A percentile compares a stretch with the other conserved stretches of the same genome.
These are phyloP conservation scores for Fratercula arctica DNA, from an alignment of 2,797 vertebrate species.

Conservation along the genomic window DNA sequence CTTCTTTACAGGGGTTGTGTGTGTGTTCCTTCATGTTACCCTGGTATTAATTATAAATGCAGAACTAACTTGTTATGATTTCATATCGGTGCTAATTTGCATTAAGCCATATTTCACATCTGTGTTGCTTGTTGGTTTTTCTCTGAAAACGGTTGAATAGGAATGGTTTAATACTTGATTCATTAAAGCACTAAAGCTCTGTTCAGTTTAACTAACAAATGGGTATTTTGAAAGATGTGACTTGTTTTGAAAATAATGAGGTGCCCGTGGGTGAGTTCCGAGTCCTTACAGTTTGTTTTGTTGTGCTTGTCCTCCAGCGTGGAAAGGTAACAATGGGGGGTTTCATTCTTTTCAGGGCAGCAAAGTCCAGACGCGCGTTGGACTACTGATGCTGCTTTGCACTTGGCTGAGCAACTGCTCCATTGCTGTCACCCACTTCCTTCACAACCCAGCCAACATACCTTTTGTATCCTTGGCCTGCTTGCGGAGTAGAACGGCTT, in stretches of 20 bases:
- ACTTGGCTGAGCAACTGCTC: conserved; percentile 98
- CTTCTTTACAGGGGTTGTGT: neutral
- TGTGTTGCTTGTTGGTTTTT: conserved; percentile 8
- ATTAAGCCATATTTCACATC: neutral
- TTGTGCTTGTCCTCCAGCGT: neutral
- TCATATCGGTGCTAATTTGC: neutral
- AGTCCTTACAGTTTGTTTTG: neutral
- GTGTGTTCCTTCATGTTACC: neutral
- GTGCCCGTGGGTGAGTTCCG: neutral
- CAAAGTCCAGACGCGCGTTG: conserved; percentile 97
- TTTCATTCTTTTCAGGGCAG: conserved; percentile 85
- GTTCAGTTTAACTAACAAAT: neutral
- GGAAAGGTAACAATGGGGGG: neutral
- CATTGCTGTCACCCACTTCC: conserved; percentile 96
- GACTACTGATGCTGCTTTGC: conserved; percentile 95
- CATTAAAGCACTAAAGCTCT: neutral
- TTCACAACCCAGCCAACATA: conserved; percentile 96
- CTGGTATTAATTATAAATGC: neutral
- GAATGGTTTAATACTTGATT: neutral
- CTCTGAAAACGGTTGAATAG: neutral
- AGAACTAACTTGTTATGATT: neutral
- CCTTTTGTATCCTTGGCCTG: conserved; percentile 95
- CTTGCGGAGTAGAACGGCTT: neutral
- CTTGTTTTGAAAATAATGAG: neutral
- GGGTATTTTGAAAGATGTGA: neutral